phyloP scores from a whole-genome alignment of 2,113 vertebrate genomes.

The Camelus bactrianus region DNA sequence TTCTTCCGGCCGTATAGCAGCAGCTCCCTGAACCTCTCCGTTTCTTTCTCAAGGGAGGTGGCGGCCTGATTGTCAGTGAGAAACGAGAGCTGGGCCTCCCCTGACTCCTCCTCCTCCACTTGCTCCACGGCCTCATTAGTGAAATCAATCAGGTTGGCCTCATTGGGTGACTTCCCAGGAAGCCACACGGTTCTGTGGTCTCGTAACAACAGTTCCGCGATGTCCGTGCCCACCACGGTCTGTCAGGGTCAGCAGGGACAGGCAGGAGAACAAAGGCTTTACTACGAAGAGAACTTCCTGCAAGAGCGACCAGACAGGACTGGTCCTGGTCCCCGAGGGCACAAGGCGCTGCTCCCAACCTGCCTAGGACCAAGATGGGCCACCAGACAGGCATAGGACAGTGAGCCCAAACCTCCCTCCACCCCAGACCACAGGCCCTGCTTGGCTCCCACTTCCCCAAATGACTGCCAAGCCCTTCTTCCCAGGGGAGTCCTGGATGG shows the following conservation, averaged over 20 bases:
- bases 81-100: constrained; percentile 94
- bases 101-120: constrained; percentile 93
- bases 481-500: background rate
- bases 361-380: accelerated
- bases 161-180: constrained; percentile 97
- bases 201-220: constrained; percentile 95
- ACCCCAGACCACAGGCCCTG: accelerated
- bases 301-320: too few species aligned
- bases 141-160: constrained; percentile 98
- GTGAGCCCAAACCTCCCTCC: background rate
- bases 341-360: accelerated
- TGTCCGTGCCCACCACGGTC: constrained; percentile 98
- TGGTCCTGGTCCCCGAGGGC: accelerated
- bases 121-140: constrained; percentile 94
- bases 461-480: too few species aligned
- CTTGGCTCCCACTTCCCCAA: background rate
- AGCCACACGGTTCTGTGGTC: constrained; percentile 98
- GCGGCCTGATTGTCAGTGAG: constrained; percentile 92
- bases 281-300: background rate
- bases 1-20: constrained; percentile 98
- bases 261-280: background rate
- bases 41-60: constrained; percentile 92
- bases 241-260: constrained; percentile 56
- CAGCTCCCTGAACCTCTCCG: constrained; percentile 96
- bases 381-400: accelerated